Conservation (phyloP, 2,113 vertebrate genomes). For the Marmota flaviventris region DNA sequence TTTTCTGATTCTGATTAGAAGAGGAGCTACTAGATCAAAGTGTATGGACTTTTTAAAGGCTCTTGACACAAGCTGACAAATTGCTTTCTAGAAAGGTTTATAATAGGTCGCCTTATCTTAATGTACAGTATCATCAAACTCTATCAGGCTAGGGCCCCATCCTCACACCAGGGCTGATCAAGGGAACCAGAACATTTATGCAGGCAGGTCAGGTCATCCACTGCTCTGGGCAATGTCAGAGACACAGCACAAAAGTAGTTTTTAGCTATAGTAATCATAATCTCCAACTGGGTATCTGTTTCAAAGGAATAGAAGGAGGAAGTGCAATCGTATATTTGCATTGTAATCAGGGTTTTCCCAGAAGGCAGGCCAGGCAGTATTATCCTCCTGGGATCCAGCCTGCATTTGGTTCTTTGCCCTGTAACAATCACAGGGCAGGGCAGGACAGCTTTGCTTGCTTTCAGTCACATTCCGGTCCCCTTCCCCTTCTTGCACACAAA, state of each 20-base stretch:
- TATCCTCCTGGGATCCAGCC: background rate
- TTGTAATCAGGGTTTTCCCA: background rate
- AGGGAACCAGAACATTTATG: background rate
- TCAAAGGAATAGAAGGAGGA: background rate
- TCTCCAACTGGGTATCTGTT: background rate
- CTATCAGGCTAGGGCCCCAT: background rate
- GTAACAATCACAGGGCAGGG: background rate
- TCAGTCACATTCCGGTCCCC: background rate
- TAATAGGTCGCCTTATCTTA: conserved; percentile 1
- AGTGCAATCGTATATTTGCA: background rate
- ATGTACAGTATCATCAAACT: background rate
- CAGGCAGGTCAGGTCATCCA: background rate
- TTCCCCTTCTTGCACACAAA: background rate
- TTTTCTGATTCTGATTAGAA: conserved; percentile 1
- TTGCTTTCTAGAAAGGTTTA: conserved; percentile 59
- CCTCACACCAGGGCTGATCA: background rate
- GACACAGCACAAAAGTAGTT: background rate
- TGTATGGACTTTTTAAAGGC: conserved; percentile 43
- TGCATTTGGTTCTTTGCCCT: background rate
- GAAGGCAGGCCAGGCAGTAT: background rate
- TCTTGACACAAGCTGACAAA: background rate
- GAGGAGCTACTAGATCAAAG: conserved; percentile 18
- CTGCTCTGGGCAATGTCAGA: conserved; percentile 4
- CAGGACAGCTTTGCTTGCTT: background rate
- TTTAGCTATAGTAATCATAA: background rate